Conservation (phyloP, 2,797 vertebrate genomes). For the Gallinago stenura region DNA sequence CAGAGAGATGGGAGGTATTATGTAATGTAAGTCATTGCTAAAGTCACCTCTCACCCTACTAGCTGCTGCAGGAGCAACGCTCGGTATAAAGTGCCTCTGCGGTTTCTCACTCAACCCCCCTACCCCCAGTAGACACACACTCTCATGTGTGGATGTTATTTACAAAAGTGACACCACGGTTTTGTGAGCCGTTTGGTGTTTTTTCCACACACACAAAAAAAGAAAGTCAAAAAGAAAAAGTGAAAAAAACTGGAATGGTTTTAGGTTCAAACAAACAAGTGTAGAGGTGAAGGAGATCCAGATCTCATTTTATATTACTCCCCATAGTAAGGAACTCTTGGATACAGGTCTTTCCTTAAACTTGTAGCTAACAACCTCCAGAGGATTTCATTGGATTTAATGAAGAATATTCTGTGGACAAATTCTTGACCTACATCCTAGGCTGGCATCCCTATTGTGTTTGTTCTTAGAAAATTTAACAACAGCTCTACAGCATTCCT, state of each 20-base stretch:
- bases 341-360: conserved; percentile 25
- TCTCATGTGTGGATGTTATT: background rate
- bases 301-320: background rate
- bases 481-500: conserved; percentile 62
- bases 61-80: conserved; percentile 60
- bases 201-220: background rate
- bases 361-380: background rate
- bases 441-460: conserved; percentile 59
- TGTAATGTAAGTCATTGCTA: conserved; percentile 74
- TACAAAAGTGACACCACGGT: background rate
- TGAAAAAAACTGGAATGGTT: background rate
- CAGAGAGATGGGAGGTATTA: conserved; percentile 80
- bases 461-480: conserved; percentile 75
- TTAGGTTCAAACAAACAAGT: background rate
- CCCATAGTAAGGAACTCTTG: background rate
- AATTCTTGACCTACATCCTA: conserved; percentile 61
- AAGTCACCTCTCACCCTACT: conserved; percentile 70
- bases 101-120: conserved; percentile 50
- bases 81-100: conserved; percentile 57
- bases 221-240: conserved; percentile 2
- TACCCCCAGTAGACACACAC: background rate
- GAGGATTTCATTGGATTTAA: conserved; percentile 42
- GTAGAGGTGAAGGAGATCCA: background rate
- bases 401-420: background rate
- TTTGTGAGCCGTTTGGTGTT: background rate